phyloP scores from a whole-genome alignment of 2,113 vertebrate genomes.

The Archilochus colubris region DNA sequence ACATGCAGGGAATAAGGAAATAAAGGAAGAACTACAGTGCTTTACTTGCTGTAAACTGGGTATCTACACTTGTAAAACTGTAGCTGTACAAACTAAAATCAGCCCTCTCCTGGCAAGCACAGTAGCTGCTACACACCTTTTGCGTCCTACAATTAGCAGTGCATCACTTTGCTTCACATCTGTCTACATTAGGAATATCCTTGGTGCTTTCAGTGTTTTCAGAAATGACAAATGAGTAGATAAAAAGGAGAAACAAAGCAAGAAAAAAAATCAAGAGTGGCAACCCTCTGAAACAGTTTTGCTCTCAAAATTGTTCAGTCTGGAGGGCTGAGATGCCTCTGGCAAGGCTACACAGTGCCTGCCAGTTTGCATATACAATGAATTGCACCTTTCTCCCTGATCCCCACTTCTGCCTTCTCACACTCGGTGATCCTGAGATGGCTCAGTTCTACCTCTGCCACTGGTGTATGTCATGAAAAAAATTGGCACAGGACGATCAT shows the following conservation, averaged over 20 bases:
- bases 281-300: not conserved
- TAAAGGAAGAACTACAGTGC: slow-evolving; percentile 7
- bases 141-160: not conserved
- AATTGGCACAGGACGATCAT: not conserved
- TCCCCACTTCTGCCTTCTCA: not conserved
- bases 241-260: not conserved
- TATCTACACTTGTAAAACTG: slow-evolving; percentile 21
- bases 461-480: not conserved
- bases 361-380: not conserved
- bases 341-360: not conserved
- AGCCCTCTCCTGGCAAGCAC: slow-evolving; percentile 15
- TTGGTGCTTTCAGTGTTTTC: slow-evolving; percentile 28
- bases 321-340: not conserved
- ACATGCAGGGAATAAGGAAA: not conserved
- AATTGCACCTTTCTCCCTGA: not conserved
- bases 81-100: slow-evolving; percentile 39
- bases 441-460: not conserved
- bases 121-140: not conserved
- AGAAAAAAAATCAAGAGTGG: not conserved
- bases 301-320: not conserved
- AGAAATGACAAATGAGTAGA: not conserved
- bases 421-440: not conserved
- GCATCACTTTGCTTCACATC: not conserved
- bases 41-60: slow-evolving; percentile 39
- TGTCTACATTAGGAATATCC: not conserved